Percentiles rank a stretch among this genome's conserved stretches.
Evolutionary conservation across 2,797 vertebrate species (phyloP).

Genomic region (Poeciliopsis paucimaculata): DNA sequence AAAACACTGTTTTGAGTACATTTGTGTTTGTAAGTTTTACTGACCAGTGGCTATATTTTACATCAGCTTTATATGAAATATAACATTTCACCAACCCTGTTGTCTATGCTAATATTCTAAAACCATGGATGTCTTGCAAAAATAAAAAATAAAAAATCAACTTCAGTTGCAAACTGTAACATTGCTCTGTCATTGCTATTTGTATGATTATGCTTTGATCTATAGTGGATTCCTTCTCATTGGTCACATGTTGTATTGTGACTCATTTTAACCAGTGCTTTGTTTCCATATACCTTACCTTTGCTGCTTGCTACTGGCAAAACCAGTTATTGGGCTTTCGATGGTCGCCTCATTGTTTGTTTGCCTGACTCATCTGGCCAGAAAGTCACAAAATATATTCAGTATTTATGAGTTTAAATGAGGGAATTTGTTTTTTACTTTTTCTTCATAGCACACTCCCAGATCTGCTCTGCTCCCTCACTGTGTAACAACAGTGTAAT

Average conservation of each 20-base stretch:
- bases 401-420: too few species aligned
- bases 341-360: too few species aligned
- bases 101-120: neutral
- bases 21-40: too few species aligned
- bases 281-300: neutral
- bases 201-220: neutral
- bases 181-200: neutral
- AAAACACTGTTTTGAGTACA: neutral
- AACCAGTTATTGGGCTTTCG: too few species aligned
- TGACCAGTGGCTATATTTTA: neutral
- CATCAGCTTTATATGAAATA: neutral
- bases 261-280: neutral
- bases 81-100: neutral
- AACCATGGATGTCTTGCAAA: neutral
- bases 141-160: too few species aligned
- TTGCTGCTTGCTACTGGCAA: too few species aligned
- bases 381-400: too few species aligned
- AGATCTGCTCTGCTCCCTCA: too few species aligned
- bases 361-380: too few species aligned
- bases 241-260: neutral
- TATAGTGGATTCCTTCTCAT: neutral
- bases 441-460: too few species aligned
- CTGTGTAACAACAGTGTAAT: too few species aligned
- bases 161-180: neutral
- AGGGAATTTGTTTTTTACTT: too few species aligned